Evolutionary conservation across 2,888 invertebrate genomes (phyloP), one percentile per base, ranked within the genome.

Genomic region (Lamproptera curius): DNA sequence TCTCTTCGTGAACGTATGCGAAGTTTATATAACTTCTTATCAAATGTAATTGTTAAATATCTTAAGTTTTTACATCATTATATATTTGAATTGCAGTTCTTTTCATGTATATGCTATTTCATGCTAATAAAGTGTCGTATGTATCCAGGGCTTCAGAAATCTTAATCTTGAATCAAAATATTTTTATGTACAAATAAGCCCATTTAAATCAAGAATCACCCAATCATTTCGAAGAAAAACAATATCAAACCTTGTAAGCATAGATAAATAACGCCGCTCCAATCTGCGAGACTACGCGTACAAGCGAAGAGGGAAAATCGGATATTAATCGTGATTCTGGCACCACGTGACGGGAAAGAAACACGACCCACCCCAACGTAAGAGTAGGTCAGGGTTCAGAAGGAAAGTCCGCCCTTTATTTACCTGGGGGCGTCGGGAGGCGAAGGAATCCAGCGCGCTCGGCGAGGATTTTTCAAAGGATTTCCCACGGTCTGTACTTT

Each of bases 351-450:
- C n/a, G 37, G 38, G 40, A 48, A 64, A 65, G 65, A 65, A 63
- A 58, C 53, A 55, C 61, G 71, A 71, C 76, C 76, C 66, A 61
- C 73, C 72, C 61, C 67, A 76, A 76, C 69, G 54, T 67, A 69
- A 56, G 69, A 70, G 61, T 76, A 76, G 76, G 76, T 76, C 76
- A 76, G 74, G 76, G 72, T 20, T 61, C 54, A 58, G 58, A 59
- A 65, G 63, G 66, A 68, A 62, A 63, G 61, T 57, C 63, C 61
- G 57, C 59, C 56, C 58, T 56, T 63, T 65, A 58, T 59, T 60
- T 58, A 62, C 61, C 59, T 60, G 59, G 50, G 57, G 58, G 38
- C 23, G 42, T 15, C 33, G 14, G 17, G 37, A 15, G 13, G 26
- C 16, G 11, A 10, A 23, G 42, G 17, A 16, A 33, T 38, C 20